A percentile compares a stretch with the other conserved stretches of the same genome.
These are phyloP conservation scores for Amblyopsis rosae DNA, from an alignment of 2,113 vertebrate genomes.

Conservation along the genomic window DNA sequence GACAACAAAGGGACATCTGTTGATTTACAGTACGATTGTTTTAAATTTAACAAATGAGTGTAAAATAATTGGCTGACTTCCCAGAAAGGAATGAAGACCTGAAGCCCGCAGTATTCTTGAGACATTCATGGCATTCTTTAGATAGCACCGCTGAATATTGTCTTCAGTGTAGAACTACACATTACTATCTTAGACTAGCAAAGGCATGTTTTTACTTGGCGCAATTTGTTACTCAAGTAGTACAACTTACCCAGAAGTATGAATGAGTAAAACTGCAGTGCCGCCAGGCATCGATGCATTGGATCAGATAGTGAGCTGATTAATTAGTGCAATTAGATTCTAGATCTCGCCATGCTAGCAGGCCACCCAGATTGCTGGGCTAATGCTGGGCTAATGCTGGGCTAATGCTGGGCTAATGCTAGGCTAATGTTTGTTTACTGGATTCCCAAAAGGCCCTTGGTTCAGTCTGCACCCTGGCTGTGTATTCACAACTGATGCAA, in stretches of 20 bases:
- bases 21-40: background rate
- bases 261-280: no score
- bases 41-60: background rate
- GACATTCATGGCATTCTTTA: no score
- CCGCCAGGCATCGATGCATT: background rate
- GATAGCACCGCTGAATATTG: no score
- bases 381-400: conserved; percentile 34
- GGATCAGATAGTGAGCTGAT: conserved; percentile 71
- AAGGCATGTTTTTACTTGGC: no score
- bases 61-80: background rate
- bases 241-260: no score
- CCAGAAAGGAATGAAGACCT: no score
- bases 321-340: conserved; percentile 71
- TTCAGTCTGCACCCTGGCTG: conserved; percentile 2
- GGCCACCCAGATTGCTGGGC: conserved; percentile 10
- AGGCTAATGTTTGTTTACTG: conserved; percentile 54
- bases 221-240: no score
- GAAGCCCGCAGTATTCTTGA: no score
- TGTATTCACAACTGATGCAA: no score
- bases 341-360: conserved; percentile 45
- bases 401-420: conserved; percentile 47
- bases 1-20: conserved; percentile 18
- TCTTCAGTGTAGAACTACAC: no score
- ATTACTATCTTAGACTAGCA: no score
- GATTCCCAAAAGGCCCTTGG: conserved; percentile 30